phyloP scores from a whole-genome alignment of 2,797 vertebrate species.

The Anguilla pacifica region DNA sequence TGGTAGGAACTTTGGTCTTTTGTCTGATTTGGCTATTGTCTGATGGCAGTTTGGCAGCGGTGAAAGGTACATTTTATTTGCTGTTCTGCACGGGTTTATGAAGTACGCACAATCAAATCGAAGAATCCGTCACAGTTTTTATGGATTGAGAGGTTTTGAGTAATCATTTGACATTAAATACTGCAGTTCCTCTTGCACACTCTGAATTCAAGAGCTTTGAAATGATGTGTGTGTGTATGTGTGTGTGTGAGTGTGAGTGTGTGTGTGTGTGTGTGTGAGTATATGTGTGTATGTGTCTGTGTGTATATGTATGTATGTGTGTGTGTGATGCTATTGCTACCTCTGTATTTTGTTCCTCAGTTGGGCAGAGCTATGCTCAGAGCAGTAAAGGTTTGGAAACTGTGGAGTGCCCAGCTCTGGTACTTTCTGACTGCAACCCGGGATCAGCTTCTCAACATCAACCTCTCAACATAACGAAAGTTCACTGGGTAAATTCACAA shows the following conservation, averaged over 20 bases:
- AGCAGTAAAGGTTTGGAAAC: background rate
- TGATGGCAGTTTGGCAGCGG: background rate
- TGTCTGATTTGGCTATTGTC: background rate
- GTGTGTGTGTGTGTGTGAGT: too few relatives aligned
- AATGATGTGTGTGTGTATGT: too few relatives aligned
- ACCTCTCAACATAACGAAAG: background rate
- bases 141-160: background rate
- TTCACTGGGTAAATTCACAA: background rate
- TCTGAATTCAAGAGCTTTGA: background rate
- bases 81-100: too few relatives aligned
- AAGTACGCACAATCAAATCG: too few relatives aligned
- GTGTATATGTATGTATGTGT: too few relatives aligned
- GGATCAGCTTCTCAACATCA: background rate
- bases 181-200: background rate
- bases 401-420: background rate
- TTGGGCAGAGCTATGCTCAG: too few relatives aligned
- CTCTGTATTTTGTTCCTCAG: too few relatives aligned
- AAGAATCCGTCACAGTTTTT: background rate
- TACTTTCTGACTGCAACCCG: background rate
- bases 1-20: background rate
- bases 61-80: background rate
- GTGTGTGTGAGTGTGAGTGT: too few relatives aligned
- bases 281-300: too few relatives aligned
- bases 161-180: background rate
- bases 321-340: too few relatives aligned